phyloP scores from a whole-genome alignment of 2,113 vertebrate species.

The Rutilus rutilus region DNA sequence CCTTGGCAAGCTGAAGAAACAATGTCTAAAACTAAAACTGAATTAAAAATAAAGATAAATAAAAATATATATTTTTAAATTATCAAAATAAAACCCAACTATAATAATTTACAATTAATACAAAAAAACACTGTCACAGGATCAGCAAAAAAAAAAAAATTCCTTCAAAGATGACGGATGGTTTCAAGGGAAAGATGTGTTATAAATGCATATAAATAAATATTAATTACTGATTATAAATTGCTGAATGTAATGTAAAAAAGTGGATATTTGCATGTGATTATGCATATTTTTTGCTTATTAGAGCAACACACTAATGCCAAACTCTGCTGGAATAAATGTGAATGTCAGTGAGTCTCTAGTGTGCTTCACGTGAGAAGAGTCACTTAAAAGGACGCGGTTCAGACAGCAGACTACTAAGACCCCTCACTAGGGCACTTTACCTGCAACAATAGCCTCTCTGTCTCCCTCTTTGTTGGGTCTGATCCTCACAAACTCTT shows the following conservation, averaged over 20 bases:
- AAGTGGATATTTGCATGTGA: too few species aligned
- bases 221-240: too few species aligned
- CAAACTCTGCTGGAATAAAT: not conserved
- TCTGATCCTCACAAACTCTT: constrained; percentile 93
- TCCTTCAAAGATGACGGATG: not conserved
- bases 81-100: too few species aligned
- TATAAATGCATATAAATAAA: not conserved
- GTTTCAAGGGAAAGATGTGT: not conserved
- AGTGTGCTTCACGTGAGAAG: not conserved
- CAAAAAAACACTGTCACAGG: not conserved
- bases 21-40: too few species aligned
- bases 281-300: too few species aligned
- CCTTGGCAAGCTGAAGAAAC: too few species aligned
- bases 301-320: not conserved
- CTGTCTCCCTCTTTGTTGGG: constrained; percentile 90
- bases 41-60: too few species aligned
- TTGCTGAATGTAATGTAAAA: too few species aligned
- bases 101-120: too few species aligned
- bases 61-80: too few species aligned
- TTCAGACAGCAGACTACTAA: not conserved
- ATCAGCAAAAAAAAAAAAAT: not conserved
- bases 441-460: constrained; percentile 92
- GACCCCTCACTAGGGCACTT: not conserved
- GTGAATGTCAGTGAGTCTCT: not conserved
- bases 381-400: too few species aligned